A percentile compares a stretch with the other conserved stretches of the same genome.
These are phyloP conservation scores for Agonopterix alstromeriana DNA, from an alignment of 2,888 invertebrate genomes.

Conservation along the genomic window DNA sequence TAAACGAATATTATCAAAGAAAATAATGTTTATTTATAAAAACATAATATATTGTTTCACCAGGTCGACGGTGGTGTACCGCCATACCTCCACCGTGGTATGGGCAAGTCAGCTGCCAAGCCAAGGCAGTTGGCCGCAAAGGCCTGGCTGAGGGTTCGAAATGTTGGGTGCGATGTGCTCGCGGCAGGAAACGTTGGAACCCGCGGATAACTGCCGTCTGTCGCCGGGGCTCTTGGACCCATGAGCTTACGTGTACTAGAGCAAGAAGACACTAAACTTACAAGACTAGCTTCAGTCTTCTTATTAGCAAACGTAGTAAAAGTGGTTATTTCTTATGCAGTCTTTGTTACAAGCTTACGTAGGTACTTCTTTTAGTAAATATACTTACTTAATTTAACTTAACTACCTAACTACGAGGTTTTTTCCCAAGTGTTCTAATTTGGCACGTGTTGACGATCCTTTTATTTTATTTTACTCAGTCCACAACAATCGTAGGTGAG, in stretches of 20 bases:
- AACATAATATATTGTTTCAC: background rate
- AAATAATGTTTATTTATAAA: background rate
- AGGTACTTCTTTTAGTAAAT: too few species aligned
- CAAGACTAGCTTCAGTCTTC: too few species aligned
- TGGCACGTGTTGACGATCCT: too few species aligned
- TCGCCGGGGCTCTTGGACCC: slow-evolving; percentile 52
- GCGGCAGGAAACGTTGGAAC: slow-evolving; percentile 15
- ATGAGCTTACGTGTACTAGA: slow-evolving; percentile 31
- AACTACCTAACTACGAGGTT: too few species aligned
- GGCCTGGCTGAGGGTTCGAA: slow-evolving; percentile 50
- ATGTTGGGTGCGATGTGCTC: slow-evolving; percentile 49
- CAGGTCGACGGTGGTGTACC: slow-evolving; percentile 50
- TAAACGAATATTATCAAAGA: background rate
- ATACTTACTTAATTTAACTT: too few species aligned
- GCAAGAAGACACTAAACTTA: too few species aligned
- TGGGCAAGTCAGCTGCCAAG: slow-evolving; percentile 53
- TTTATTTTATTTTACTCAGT: too few species aligned
- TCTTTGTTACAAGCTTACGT: too few species aligned
- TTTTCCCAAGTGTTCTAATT: too few species aligned
- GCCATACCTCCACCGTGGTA: slow-evolving; percentile 41
- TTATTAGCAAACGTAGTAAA: too few species aligned
- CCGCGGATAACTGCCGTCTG: slow-evolving; percentile 39
- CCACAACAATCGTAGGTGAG: too few species aligned
- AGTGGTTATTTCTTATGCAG: too few species aligned
- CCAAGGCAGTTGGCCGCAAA: slow-evolving; percentile 23